These are phyloP conservation scores for Diaphora mendica DNA, from an alignment of 2,888 invertebrate genomes.

Conservation along the genomic window DNA sequence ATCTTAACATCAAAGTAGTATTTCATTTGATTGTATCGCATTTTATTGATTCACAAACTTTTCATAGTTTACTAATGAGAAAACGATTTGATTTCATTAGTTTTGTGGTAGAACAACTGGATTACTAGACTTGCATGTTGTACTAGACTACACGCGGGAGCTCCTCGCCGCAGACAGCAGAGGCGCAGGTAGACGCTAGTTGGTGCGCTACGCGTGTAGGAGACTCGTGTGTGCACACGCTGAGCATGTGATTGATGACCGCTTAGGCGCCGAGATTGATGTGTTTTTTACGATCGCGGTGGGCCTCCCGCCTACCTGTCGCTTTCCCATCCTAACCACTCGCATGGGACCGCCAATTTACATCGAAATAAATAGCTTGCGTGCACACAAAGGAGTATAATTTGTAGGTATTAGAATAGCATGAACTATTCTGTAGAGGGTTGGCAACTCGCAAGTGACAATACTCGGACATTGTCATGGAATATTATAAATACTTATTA, in stretches of 20 bases:
- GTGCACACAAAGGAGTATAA: not conserved
- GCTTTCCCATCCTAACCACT: not conserved
- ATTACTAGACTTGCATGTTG: not conserved
- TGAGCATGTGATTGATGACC: slow-evolving; percentile 46
- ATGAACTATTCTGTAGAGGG: not conserved
- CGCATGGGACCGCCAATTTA: slow-evolving; percentile 4
- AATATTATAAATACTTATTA: not conserved
- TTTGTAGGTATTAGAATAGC: not conserved
- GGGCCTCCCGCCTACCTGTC: slow-evolving; percentile 25
- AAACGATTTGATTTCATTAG: not conserved
- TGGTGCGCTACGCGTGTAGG: not conserved
- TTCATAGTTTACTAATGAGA: not conserved
- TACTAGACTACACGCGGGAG: not conserved
- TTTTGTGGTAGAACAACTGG: not conserved
- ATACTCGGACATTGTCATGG: not conserved
- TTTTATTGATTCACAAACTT: not conserved
- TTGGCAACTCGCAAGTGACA: not conserved
- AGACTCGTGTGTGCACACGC: slow-evolving; percentile 31
- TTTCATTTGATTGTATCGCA: no score
- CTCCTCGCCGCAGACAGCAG: not conserved
- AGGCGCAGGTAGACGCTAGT: no score
- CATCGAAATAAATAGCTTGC: slow-evolving; percentile 5
- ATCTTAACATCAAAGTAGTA: no score
- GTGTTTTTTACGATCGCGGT: slow-evolving; percentile 61
- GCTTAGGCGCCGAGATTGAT: slow-evolving; percentile 59